Evolutionary conservation across 2,888 invertebrate genomes (phyloP).

Genomic region (Nasonovia ribisnigri): DNA sequence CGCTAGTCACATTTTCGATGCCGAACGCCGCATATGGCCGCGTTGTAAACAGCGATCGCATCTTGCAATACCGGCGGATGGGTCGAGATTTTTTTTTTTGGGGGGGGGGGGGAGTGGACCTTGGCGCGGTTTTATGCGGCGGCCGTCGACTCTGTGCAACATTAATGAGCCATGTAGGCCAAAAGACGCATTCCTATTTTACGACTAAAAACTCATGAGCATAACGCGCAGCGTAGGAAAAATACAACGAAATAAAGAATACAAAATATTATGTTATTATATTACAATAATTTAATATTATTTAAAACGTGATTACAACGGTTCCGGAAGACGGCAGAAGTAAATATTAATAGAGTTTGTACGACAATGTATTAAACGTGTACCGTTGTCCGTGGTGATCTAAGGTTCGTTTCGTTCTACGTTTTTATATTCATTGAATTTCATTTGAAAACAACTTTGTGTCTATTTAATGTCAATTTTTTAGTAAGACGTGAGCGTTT

Average conservation of each 20-base stretch:
- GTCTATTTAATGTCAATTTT: background rate
- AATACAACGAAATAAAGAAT: background rate
- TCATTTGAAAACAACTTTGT: background rate
- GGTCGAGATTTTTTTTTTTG: background rate
- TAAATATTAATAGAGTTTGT: background rate
- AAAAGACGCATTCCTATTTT: conserved; percentile 38
- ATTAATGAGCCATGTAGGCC: conserved; percentile 58
- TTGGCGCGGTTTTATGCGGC: background rate
- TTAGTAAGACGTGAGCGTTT: background rate
- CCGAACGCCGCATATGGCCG: conserved; percentile 42
- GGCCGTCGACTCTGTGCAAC: background rate
- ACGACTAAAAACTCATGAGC: background rate
- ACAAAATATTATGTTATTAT: background rate
- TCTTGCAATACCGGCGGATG: background rate
- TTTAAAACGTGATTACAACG: background rate
- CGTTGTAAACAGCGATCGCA: conserved; percentile 15
- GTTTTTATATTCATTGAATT: too few relatives aligned
- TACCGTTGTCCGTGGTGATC: background rate
- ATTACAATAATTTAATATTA: background rate
- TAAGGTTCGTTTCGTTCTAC: background rate
- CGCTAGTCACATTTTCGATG: background rate
- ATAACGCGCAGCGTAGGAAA: background rate
- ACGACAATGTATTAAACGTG: background rate
- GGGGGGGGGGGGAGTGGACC: background rate
- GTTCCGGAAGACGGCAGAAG: background rate